Base-by-base conservation (phyloP, 2,797 vertebrate species). In the Macroramphosus scolopax region DNA sequence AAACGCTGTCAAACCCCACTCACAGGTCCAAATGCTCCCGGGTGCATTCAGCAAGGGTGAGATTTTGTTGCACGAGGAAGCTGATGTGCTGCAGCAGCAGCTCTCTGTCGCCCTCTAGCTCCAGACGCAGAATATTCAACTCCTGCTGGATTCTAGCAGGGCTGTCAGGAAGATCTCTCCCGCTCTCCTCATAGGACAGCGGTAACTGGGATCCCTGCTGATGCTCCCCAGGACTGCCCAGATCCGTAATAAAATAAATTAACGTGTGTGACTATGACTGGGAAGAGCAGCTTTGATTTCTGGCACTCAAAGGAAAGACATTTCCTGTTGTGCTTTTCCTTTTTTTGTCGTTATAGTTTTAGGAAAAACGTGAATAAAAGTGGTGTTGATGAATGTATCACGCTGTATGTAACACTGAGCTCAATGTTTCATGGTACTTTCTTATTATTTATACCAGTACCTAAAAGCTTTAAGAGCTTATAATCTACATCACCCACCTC, bases 11-110 rank as follows among this genome's bases (percentile, higher is more conserved):
- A 29, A 59, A 63, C 37, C 62, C 70, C 28, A 90, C 90, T 92
- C 88, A 92, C 90, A 87, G 70, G 47, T 89, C 81, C 60, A 88
- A 77, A 72, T 90, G 89, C 58, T 89, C 80, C 49, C 80, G 70
- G 53, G 89, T 83, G 66, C 63, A 74, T 24, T 89, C 58, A 33
- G 86, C 88, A 72, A 90, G 74, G 30, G 41, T 76, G 73, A 87
- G 81, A 78, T 91, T 91, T 43, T 91, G 86, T 32, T 56, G 85
- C 44, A 88, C 82, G 6, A 91, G 83, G 67, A 86, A 67, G 60
- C 75, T 37, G 51, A 87, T 15, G 57, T 88, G 83, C 60, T 72
- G 74, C 51, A 76, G 87, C 64, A 88, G 75, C 82, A 88, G 80
- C 74, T 83, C 87, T 79, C 89, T 75, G 57, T 91, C 88, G 37